Conservation (phyloP, 2,113 vertebrate species). For the Cinclus cinclus region DNA sequence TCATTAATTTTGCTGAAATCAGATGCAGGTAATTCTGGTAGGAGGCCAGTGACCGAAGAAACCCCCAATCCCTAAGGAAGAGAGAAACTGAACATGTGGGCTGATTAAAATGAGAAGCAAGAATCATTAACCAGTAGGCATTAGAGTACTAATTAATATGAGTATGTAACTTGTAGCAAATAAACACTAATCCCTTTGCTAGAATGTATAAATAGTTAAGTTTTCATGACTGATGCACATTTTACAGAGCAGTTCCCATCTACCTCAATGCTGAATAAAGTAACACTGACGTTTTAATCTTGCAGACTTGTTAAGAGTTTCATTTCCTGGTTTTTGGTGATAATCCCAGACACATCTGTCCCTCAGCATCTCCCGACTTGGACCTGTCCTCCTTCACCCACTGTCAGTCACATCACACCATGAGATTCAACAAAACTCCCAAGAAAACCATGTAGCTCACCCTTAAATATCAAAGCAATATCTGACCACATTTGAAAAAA, state of each 20-base stretch:
- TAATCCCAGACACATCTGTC: accelerated
- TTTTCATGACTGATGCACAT: background rate
- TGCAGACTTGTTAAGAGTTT: background rate
- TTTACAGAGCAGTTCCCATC: accelerated
- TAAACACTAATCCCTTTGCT: background rate
- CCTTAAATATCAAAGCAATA: background rate
- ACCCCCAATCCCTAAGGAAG: background rate
- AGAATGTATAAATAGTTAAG: background rate
- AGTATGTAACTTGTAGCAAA: background rate
- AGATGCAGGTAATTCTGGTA: background rate
- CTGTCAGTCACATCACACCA: accelerated
- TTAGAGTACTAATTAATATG: background rate
- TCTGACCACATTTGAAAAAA: background rate
- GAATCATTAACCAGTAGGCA: background rate
- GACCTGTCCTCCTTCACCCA: background rate
- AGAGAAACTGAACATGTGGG: background rate
- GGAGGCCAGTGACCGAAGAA: background rate
- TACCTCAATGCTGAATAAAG: background rate
- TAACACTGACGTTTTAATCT: background rate
- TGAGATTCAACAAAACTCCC: accelerated
- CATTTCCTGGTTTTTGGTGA: background rate
- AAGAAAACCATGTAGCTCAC: accelerated
- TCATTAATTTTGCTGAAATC: background rate
- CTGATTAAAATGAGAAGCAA: background rate
- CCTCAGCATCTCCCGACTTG: background rate